phyloP scores from a whole-genome alignment of 2,797 vertebrate genomes.

The Hapalemur alaotrensis region DNA sequence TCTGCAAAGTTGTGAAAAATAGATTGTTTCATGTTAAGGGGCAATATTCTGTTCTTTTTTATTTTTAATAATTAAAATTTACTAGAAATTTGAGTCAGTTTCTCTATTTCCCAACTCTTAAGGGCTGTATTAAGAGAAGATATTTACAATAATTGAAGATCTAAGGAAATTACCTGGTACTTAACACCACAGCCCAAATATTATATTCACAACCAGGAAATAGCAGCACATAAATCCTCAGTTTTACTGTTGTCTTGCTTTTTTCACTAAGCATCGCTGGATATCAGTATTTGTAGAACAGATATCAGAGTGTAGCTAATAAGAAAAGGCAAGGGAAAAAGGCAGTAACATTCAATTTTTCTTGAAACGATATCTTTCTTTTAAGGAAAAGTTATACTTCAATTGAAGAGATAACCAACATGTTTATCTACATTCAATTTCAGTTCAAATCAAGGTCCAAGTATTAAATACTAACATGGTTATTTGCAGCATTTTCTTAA shows the following conservation, averaged over 20 bases:
- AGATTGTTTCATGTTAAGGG: background rate
- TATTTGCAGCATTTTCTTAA: conserved; percentile 72
- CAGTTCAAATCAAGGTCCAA: conserved; percentile 77
- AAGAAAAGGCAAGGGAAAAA: conserved; percentile 59
- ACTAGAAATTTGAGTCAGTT: background rate
- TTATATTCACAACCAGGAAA: conserved; percentile 43
- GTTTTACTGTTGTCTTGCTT: conserved; percentile 68
- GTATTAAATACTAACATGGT: conserved; percentile 71
- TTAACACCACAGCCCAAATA: background rate
- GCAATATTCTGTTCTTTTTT: background rate
- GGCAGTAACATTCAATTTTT: conserved; percentile 58
- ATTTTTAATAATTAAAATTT: background rate
- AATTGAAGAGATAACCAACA: conserved; percentile 77
- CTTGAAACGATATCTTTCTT: conserved; percentile 76
- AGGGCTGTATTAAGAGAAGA: background rate
- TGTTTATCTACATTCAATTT: conserved; percentile 77
- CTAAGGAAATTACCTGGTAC: conserved; percentile 54
- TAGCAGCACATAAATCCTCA: conserved; percentile 31
- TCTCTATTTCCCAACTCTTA: conserved; percentile 37
- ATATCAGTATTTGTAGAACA: conserved; percentile 71
- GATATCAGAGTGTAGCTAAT: conserved; percentile 73
- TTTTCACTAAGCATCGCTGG: conserved; percentile 70
- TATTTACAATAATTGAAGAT: conserved; percentile 42
- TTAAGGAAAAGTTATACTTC: conserved; percentile 81
- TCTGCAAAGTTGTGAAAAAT: background rate